Evolutionary conservation across 2,113 vertebrate species (phyloP).

Genomic region (Sphyrna mokarran): DNA sequence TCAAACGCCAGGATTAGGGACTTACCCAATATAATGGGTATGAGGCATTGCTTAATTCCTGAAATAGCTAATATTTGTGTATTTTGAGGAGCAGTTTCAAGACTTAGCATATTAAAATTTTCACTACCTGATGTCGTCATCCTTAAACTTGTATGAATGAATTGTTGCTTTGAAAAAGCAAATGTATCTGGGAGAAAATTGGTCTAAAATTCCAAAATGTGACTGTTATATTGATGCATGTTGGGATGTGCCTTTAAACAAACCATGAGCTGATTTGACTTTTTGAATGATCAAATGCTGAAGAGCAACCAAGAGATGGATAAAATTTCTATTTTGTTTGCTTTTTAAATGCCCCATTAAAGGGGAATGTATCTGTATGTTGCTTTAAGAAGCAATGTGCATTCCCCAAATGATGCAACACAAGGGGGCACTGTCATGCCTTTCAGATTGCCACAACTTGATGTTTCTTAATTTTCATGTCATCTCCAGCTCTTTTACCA

Average conservation of each 20-base stretch:
- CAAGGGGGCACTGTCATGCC: neutral
- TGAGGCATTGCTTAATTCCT: neutral
- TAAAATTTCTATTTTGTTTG: neutral
- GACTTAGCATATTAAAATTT: neutral
- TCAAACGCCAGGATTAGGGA: neutral
- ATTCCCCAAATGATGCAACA: neutral
- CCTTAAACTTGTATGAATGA: neutral
- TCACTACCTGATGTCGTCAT: neutral
- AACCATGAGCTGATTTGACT: neutral
- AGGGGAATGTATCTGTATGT: neutral
- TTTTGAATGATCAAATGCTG: neutral
- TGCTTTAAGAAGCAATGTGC: neutral
- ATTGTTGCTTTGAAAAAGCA: neutral
- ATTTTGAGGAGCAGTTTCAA: neutral
- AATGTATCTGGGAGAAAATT: neutral
- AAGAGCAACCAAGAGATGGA: neutral
- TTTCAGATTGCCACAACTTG: neutral
- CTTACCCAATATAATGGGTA: neutral
- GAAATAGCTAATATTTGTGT: neutral
- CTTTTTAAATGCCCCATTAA: neutral
- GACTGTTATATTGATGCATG: neutral
- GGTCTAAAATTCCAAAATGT: neutral
- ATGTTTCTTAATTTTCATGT: neutral
- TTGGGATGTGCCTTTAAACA: neutral
- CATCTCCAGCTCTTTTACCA: neutral